Percentiles rank a stretch among this genome's conserved stretches.
phyloP scores from a whole-genome alignment of 2,113 vertebrate genomes.

The Zapornia atra region DNA sequence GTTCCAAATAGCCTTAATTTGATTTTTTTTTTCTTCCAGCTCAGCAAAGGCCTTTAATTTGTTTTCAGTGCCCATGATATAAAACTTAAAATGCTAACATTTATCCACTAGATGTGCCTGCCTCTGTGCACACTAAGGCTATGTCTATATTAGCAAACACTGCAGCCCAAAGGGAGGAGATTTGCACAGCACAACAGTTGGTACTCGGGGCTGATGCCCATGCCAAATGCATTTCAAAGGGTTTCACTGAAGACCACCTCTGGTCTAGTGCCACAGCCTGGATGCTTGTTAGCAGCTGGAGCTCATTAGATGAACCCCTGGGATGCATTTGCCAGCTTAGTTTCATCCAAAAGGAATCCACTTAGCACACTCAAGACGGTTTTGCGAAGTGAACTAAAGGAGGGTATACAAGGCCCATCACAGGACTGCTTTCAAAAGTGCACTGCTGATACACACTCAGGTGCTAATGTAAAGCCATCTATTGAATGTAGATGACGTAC shows the following conservation, averaged over 20 bases:
- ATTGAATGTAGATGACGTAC: neutral
- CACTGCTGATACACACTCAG: neutral
- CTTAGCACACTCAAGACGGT: neutral
- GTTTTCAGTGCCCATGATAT: neutral
- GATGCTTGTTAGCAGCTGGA: neutral
- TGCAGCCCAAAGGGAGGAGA: neutral
- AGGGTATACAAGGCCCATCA: neutral
- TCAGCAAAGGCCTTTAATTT: neutral
- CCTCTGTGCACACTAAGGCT: neutral
- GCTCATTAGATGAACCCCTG: neutral
- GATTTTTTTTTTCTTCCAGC: neutral
- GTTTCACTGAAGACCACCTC: neutral
- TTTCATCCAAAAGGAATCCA: neutral
- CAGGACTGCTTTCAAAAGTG: neutral
- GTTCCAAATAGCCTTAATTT: neutral
- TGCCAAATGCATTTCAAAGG: neutral
- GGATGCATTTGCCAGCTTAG: neutral
- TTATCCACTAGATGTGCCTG: neutral
- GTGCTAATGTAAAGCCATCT: accelerated
- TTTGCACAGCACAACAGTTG: neutral
- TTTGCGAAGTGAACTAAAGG: neutral
- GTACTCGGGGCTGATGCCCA: neutral
- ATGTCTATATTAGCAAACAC: neutral
- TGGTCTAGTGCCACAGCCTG: neutral
- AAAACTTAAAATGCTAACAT: neutral